Conservation (phyloP, 2,888 invertebrate genomes). For the Smittia sp. region DNA sequence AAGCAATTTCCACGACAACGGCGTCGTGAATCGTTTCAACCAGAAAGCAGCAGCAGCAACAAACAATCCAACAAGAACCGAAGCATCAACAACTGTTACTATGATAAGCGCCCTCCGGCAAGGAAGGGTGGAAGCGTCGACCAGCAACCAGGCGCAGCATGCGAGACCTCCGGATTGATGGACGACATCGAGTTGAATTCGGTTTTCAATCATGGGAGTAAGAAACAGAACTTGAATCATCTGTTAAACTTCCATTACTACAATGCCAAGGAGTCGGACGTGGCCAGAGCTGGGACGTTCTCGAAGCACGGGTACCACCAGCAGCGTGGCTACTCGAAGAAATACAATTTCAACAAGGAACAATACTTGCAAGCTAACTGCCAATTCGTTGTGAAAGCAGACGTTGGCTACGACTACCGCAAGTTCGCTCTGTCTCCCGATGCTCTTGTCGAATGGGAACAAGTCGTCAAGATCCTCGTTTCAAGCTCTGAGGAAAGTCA, state of each 20-base stretch:
- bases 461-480: conserved; percentile 84
- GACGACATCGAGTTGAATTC: conserved; percentile 75
- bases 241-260: conserved; percentile 87
- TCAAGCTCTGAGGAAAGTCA: conserved; percentile 65
- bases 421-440: conserved; percentile 81
- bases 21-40: conserved; percentile 27
- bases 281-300: conserved; percentile 46
- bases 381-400: conserved; percentile 88
- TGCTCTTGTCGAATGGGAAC: conserved; percentile 84
- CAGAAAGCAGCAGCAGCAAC: neutral
- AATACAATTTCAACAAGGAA: conserved; percentile 85
- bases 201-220: conserved; percentile 77
- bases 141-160: conserved; percentile 44
- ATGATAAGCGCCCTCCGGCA: conserved; percentile 17
- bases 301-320: conserved; percentile 45
- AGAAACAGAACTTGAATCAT: conserved; percentile 90
- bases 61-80: conserved; percentile 21
- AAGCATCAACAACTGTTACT: conserved; percentile 15
- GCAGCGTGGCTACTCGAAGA: conserved; percentile 46
- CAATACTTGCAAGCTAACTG: conserved; percentile 94
- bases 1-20: conserved; percentile 38
- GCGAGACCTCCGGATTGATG: conserved; percentile 50
- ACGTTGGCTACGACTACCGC: conserved; percentile 66
- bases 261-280: conserved; percentile 59
- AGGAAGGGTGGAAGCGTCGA: neutral